Evolutionary conservation across 37 sponge, comb jelly and placozoan species (phyloP).

Genomic region (Oopsacas minuta): DNA sequence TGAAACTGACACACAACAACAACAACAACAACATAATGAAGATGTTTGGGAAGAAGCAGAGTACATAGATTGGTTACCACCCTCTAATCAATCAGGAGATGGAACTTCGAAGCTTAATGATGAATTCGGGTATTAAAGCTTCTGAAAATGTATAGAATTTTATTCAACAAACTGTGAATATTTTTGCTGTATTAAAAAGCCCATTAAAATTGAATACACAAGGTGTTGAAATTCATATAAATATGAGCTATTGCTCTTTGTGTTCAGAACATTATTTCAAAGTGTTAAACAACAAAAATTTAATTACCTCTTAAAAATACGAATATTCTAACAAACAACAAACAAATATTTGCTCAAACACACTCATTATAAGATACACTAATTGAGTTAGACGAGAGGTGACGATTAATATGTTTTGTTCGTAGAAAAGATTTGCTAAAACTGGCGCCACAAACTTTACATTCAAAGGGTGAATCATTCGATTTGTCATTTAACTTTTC

Average conservation of each 20-base stretch:
- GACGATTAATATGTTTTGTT: background rate
- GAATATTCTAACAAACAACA: background rate
- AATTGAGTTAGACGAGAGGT: background rate
- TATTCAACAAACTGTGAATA: too few species aligned
- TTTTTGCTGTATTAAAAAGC: too few species aligned
- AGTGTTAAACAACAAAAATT: background rate
- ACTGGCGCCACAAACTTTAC: background rate
- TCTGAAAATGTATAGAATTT: background rate
- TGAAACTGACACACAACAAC: background rate
- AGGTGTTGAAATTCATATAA: too few species aligned
- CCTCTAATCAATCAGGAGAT: conserved; percentile 23
- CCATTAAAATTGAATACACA: too few species aligned
- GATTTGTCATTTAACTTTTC: background rate
- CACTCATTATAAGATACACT: background rate
- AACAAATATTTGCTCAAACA: background rate
- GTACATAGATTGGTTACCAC: conserved; percentile 26
- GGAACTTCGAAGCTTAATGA: conserved; percentile 29
- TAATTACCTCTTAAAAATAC: background rate
- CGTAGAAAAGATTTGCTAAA: background rate
- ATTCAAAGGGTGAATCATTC: background rate
- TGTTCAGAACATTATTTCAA: background rate
- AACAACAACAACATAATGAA: background rate
- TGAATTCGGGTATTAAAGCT: conserved; percentile 23
- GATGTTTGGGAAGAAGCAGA: background rate
- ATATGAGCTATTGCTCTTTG: too few species aligned